A percentile compares a stretch with the other conserved stretches of the same genome.
These are phyloP conservation scores for Octodon degus DNA, from an alignment of 2,113 vertebrate genomes.

Conservation along the genomic window DNA sequence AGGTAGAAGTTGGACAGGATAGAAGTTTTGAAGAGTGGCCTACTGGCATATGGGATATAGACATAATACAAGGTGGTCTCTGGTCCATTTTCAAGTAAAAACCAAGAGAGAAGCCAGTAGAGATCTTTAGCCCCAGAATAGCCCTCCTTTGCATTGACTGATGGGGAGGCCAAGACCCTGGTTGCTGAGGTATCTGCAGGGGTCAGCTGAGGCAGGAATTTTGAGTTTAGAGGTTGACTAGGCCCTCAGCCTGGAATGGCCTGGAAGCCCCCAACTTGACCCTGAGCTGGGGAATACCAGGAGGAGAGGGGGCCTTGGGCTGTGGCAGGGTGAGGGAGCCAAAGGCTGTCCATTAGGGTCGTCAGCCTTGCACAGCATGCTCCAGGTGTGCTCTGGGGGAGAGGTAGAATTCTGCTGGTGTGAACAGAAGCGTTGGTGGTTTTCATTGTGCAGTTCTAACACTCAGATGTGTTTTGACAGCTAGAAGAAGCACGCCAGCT, in stretches of 20 bases:
- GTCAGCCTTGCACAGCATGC: not conserved
- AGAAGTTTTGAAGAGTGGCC: not conserved
- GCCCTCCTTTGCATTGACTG: not conserved
- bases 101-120: not conserved
- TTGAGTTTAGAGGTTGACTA: not conserved
- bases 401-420: not conserved
- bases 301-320: not conserved
- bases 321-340: not conserved
- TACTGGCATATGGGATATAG: no score
- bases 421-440: no score
- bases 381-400: not conserved
- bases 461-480: conserved; percentile 81
- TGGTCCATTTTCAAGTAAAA: not conserved
- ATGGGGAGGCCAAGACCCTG: no score
- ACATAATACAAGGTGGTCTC: not conserved
- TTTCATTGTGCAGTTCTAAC: not conserved
- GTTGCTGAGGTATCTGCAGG: not conserved
- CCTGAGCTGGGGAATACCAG: no score
- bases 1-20: not conserved
- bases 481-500: conserved; percentile 91
- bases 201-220: not conserved
- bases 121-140: not conserved
- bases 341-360: not conserved
- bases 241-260: not conserved
- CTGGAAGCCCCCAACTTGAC: not conserved